Percentiles rank a stretch among this genome's conserved stretches.
phyloP scores from a whole-genome alignment of 2,797 vertebrate genomes.

The Hydrolagus colliei region DNA sequence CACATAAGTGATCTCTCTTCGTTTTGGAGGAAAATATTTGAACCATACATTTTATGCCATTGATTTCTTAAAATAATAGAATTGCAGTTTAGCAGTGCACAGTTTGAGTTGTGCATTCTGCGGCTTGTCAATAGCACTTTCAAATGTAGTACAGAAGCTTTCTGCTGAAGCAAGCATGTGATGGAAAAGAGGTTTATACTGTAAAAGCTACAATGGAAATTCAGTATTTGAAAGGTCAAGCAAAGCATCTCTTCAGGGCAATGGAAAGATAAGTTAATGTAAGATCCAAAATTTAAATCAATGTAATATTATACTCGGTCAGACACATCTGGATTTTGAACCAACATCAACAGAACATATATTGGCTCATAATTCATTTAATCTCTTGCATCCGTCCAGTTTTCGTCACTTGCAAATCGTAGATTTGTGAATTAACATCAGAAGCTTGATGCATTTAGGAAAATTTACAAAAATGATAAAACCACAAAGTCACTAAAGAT shows the following conservation, averaged over 20 bases:
- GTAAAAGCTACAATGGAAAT: conserved; percentile 14
- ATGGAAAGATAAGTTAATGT: conserved; percentile 14
- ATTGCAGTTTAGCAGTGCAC: neutral
- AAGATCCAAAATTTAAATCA: neutral
- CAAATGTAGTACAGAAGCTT: neutral
- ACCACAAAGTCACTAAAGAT: conserved; percentile 15
- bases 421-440: neutral
- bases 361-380: neutral
- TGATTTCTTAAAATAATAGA: neutral
- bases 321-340: neutral
- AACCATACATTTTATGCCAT: neutral
- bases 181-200: neutral
- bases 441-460: conserved; percentile 1
- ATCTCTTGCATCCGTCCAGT: neutral
- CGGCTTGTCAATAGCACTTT: neutral
- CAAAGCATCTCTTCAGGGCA: neutral
- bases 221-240: neutral
- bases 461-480: neutral
- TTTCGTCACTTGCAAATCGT: neutral
- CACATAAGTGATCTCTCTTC: neutral
- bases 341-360: neutral
- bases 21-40: neutral
- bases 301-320: too few relatives aligned
- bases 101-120: neutral
- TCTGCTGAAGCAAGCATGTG: neutral